Conservation (phyloP, 2,797 vertebrate species). For the Clarias pachynema region DNA sequence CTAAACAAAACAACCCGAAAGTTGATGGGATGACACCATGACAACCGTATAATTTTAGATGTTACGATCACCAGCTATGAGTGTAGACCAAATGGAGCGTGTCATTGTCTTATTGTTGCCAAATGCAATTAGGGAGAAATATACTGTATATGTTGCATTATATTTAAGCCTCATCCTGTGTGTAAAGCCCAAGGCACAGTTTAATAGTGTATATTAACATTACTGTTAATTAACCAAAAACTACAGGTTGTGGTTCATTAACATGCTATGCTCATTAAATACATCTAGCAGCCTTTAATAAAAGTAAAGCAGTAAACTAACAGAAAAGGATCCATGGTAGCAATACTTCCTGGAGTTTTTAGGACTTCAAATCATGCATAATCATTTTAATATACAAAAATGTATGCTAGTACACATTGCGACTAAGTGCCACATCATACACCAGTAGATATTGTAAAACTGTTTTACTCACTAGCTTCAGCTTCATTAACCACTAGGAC, state of each 20-base stretch:
- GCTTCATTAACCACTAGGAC: not conserved
- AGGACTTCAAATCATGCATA: not conserved
- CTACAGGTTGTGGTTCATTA: not conserved
- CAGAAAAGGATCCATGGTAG: not conserved
- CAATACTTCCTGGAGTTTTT: not conserved
- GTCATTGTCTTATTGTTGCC: not conserved
- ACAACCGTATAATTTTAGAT: too few relatives aligned
- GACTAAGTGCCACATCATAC: not conserved
- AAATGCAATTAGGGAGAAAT: not conserved
- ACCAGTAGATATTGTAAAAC: not conserved
- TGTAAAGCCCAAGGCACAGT: not conserved
- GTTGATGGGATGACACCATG: too few relatives aligned
- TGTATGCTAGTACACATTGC: not conserved
- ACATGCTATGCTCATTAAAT: not conserved
- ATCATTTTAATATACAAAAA: not conserved
- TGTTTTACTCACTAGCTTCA: not conserved
- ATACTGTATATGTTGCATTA: not conserved
- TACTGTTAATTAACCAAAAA: not conserved
- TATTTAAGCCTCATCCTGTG: not conserved
- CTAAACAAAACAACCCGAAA: too few relatives aligned
- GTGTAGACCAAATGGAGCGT: too few relatives aligned
- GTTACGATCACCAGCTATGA: too few relatives aligned
- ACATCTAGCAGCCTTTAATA: not conserved
- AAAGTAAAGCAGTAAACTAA: not conserved
- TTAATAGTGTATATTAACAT: conserved; percentile 4